phyloP scores from a whole-genome alignment of 2,888 invertebrate species.

The Tetramorium bicarinatum region DNA sequence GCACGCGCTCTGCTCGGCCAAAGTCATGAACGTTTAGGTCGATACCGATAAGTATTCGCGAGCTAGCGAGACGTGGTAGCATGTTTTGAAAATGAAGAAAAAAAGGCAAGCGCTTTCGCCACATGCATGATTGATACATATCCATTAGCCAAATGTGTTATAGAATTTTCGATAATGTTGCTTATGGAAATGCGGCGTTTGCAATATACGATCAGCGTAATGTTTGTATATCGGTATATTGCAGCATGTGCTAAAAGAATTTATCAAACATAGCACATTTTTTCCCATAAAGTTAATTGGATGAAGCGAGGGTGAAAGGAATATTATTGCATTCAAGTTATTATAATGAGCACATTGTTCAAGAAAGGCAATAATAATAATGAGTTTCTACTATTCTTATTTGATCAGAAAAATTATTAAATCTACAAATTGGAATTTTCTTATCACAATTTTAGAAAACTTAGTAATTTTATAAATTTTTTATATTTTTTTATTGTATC shows the following conservation, averaged over 20 bases:
- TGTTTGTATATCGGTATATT: slow-evolving; percentile 18
- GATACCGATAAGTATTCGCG: slow-evolving; percentile 19
- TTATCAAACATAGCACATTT: background rate
- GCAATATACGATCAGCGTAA: slow-evolving; percentile 25
- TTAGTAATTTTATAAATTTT: background rate
- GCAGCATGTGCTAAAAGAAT: background rate
- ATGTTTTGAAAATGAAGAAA: background rate
- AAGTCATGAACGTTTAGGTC: slow-evolving; percentile 26
- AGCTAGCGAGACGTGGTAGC: background rate
- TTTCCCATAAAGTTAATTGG: slow-evolving; percentile 4
- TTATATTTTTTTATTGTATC: background rate
- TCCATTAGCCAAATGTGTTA: slow-evolving; percentile 27
- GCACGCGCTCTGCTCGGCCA: slow-evolving; percentile 8
- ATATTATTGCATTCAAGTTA: background rate
- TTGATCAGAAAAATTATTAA: background rate
- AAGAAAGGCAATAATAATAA: background rate
- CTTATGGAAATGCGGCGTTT: slow-evolving; percentile 35
- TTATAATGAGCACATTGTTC: background rate
- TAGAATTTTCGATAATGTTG: slow-evolving; percentile 47
- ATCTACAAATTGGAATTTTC: background rate
- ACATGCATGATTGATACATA: slow-evolving; percentile 45
- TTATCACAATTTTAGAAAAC: background rate
- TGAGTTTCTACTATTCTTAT: background rate
- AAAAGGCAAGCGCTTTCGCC: background rate
- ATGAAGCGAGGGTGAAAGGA: background rate